These are phyloP conservation scores for Octodon degus DNA, from an alignment of 2,113 vertebrate genomes.

Conservation along the genomic window DNA sequence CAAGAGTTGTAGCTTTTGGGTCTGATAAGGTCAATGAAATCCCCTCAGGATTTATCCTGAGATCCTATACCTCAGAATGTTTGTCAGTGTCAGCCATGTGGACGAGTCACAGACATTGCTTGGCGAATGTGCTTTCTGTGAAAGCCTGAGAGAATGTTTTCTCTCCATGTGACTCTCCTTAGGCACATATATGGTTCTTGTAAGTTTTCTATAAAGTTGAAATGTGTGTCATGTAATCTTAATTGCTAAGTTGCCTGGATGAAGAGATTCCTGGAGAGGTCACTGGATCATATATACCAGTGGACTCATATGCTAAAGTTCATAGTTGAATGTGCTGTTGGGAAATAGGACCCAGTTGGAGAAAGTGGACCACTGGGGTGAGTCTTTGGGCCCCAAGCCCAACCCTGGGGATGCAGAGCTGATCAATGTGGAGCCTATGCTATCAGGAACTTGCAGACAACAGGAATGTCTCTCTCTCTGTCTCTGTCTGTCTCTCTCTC, in stretches of 20 bases:
- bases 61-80: too few relatives aligned
- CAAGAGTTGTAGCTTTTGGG: too few relatives aligned
- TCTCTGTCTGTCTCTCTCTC: too few relatives aligned
- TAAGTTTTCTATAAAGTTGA: constrained; percentile 23
- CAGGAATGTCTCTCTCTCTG: not conserved
- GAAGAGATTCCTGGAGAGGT: not conserved
- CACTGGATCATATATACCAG: not conserved
- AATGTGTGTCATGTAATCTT: not conserved
- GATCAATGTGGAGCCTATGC: not conserved
- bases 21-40: too few relatives aligned
- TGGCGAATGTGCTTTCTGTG: too few relatives aligned
- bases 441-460: not conserved
- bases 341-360: not conserved
- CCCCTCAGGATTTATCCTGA: too few relatives aligned
- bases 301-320: not conserved
- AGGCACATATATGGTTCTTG: not conserved
- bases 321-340: not conserved
- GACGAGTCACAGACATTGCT: too few relatives aligned
- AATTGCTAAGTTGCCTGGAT: not conserved
- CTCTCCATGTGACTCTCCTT: too few relatives aligned
- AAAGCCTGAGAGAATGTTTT: too few relatives aligned
- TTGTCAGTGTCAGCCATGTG: too few relatives aligned
- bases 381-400: not conserved
- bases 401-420: not conserved
- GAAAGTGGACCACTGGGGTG: not conserved